These are phyloP conservation scores for Melanostigma gelatinosum DNA, from an alignment of 2,113 vertebrate species.

Conservation along the genomic window DNA sequence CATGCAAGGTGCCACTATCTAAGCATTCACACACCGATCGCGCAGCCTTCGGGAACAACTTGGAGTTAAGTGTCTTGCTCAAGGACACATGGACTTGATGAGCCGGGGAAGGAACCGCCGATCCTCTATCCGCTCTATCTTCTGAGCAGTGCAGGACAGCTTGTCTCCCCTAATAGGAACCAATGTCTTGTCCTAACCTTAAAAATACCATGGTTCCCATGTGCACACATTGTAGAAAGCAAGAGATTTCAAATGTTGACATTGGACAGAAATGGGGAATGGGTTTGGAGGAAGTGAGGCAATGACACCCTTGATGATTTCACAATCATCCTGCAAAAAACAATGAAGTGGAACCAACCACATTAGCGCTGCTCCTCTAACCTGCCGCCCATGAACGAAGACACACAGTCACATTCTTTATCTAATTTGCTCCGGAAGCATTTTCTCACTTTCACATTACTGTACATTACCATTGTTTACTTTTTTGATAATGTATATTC, in stretches of 20 bases:
- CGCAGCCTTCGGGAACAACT: no score
- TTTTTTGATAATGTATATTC: neutral
- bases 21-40: no score
- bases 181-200: neutral
- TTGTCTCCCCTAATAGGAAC: neutral
- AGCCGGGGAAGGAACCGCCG: no score
- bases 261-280: neutral
- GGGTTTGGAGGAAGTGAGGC: neutral
- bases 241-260: neutral
- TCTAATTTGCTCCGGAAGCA: neutral
- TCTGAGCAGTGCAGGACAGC: neutral
- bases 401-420: neutral
- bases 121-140: no score
- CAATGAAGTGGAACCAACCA: conserved; percentile 12
- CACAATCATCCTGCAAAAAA: conserved; percentile 9
- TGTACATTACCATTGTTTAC: neutral
- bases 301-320: conserved; percentile 27
- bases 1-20: no score
- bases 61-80: no score
- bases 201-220: neutral
- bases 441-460: neutral
- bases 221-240: neutral
- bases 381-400: neutral
- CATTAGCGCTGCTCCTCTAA: conserved; percentile 2
- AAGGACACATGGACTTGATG: no score